Conservation (phyloP, 2,797 vertebrate species). For the Potorous gilbertii region DNA sequence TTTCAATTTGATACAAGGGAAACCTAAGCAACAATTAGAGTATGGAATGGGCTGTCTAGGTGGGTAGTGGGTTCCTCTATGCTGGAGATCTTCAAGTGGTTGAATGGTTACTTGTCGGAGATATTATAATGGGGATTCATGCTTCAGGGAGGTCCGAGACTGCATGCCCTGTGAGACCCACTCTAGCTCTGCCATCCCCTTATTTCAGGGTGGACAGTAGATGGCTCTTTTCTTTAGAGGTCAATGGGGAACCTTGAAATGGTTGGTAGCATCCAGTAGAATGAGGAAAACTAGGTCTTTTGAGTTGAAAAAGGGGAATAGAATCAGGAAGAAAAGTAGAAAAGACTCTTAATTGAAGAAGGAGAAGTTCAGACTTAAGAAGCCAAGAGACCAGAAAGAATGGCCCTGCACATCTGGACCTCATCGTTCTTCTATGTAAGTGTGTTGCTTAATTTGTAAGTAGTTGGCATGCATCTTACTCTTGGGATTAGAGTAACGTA, state of each 20-base stretch:
- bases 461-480: not conserved
- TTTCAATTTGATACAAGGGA: not conserved
- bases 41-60: not conserved
- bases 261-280: not conserved
- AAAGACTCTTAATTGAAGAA: not conserved
- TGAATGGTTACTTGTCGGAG: not conserved
- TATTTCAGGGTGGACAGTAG: not conserved
- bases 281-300: not conserved
- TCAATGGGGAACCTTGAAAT: not conserved
- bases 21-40: not conserved
- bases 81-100: not conserved
- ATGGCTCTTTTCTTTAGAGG: not conserved
- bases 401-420: not conserved
- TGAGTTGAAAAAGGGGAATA: not conserved
- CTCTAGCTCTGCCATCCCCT: not conserved
- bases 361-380: not conserved
- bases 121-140: not conserved
- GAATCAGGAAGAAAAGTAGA: not conserved
- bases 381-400: not conserved
- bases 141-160: not conserved
- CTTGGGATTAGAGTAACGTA: not conserved
- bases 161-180: not conserved
- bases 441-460: not conserved
- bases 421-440: not conserved
- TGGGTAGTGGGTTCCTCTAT: not conserved